Percentiles rank a stretch among this genome's conserved stretches.
Evolutionary conservation across 2,113 vertebrate genomes (phyloP).

Genomic region (Mionectes macconnelli): DNA sequence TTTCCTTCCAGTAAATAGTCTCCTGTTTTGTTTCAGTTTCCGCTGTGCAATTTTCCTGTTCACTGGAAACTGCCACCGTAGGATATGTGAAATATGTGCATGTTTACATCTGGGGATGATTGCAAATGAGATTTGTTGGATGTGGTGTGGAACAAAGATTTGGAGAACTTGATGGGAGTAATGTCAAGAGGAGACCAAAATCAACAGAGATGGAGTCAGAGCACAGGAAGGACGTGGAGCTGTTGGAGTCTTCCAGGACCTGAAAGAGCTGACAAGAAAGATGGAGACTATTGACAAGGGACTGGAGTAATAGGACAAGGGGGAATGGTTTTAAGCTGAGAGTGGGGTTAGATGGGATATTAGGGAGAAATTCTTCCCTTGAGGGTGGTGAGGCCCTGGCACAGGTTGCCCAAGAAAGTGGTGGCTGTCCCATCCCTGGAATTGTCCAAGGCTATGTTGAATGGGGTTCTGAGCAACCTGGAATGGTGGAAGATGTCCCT

Average conservation of each 20-base stretch:
- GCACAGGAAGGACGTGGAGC: neutral
- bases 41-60: neutral
- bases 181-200: neutral
- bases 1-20: slow-evolving; percentile 33
- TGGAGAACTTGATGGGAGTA: neutral
- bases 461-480: neutral
- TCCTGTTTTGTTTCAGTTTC: slow-evolving; percentile 10
- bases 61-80: neutral
- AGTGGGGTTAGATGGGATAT: neutral
- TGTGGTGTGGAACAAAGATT: neutral
- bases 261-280: neutral
- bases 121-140: neutral
- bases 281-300: neutral
- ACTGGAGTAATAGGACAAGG: neutral
- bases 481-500: neutral
- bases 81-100: neutral
- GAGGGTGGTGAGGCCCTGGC: neutral
- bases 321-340: neutral
- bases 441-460: neutral
- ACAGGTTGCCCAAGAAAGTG: neutral
- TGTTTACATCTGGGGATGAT: neutral
- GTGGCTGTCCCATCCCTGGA: neutral
- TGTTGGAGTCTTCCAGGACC: neutral
- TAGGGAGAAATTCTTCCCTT: neutral
- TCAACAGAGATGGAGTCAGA: neutral